Conservation (phyloP, 2,888 invertebrate genomes). For the Drosophila meridiana region DNA sequence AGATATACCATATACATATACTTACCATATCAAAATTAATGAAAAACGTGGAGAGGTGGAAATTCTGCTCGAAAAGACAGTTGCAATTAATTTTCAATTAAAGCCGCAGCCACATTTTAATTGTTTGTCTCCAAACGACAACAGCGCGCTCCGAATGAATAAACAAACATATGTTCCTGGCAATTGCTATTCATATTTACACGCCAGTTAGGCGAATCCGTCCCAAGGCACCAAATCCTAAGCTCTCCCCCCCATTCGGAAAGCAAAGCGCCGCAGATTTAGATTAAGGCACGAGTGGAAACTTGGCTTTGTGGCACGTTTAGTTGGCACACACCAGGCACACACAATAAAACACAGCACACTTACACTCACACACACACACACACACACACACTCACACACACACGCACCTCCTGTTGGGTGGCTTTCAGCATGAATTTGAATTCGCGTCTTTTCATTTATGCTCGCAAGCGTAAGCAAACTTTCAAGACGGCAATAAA, state of each 20-base stretch:
- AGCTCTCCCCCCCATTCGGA: neutral
- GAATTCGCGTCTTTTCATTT: slow-evolving; percentile 78
- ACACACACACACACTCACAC: neutral
- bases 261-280: slow-evolving; percentile 30
- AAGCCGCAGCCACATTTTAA: slow-evolving; percentile 75
- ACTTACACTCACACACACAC: slow-evolving; percentile 1
- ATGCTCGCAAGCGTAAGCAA: slow-evolving; percentile 75
- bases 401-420: slow-evolving; percentile 5
- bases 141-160: slow-evolving; percentile 50
- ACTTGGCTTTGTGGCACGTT: slow-evolving; percentile 54
- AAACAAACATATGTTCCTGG: slow-evolving; percentile 72
- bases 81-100: slow-evolving; percentile 83
- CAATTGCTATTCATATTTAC: slow-evolving; percentile 51
- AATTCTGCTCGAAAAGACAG: neutral
- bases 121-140: slow-evolving; percentile 73
- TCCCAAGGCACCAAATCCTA: neutral
- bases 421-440: slow-evolving; percentile 62
- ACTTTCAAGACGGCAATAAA: slow-evolving; percentile 78
- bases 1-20: neutral
- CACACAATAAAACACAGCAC: slow-evolving; percentile 48
- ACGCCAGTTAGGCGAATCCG: slow-evolving; percentile 34
- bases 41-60: neutral
- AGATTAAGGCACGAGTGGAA: slow-evolving; percentile 65
- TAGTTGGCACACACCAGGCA: slow-evolving; percentile 30
- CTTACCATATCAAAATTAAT: neutral